phyloP scores from a whole-genome alignment of 2,888 invertebrate genomes.

The Glaucopsyche alexis region DNA sequence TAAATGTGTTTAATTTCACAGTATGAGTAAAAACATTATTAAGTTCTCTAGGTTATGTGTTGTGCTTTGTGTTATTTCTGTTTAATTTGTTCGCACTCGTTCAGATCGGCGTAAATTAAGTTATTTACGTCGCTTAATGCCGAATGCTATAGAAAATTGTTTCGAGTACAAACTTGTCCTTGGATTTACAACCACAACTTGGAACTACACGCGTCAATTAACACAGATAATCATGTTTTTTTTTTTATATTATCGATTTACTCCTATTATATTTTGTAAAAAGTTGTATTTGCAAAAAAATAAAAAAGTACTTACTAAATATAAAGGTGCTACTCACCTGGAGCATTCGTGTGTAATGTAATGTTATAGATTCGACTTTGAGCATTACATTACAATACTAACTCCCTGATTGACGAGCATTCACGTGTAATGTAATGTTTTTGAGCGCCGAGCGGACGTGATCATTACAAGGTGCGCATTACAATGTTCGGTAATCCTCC shows the following conservation, averaged over 20 bases:
- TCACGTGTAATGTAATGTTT: too few species aligned
- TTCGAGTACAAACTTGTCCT: not conserved
- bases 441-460: too few species aligned
- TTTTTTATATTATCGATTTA: not conserved
- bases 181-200: not conserved
- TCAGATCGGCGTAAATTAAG: conserved; percentile 60
- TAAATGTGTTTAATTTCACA: not conserved
- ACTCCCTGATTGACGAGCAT: too few species aligned
- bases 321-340: too few species aligned
- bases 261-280: not conserved
- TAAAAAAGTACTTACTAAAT: not conserved
- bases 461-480: too few species aligned
- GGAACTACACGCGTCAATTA: conserved; percentile 14
- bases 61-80: not conserved
- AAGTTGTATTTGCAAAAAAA: not conserved
- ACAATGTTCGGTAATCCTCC: too few species aligned
- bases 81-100: conserved; percentile 49
- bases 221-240: not conserved
- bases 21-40: not conserved
- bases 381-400: too few species aligned
- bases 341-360: too few species aligned
- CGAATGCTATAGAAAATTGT: conserved; percentile 42
- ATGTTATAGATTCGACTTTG: too few species aligned
- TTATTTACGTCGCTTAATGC: conserved; percentile 56
- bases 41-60: conserved; percentile 30